Evolutionary conservation across 2,797 vertebrate species (phyloP).

Genomic region (Taeniopygia guttata): DNA sequence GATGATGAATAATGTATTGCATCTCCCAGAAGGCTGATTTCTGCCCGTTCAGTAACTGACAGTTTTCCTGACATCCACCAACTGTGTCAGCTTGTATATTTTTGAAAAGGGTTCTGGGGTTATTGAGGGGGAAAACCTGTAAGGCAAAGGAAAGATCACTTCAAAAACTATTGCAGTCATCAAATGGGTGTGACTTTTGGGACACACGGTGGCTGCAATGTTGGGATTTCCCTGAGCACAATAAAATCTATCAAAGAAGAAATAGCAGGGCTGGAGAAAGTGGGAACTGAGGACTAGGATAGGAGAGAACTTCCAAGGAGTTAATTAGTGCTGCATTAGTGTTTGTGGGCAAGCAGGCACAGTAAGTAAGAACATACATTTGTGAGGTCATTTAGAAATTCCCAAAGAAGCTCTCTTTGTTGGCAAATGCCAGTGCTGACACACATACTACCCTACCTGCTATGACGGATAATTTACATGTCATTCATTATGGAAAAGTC

Average conservation of each 20-base stretch:
- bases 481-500: not conserved
- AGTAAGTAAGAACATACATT: not conserved
- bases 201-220: rapidly evolving
- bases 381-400: not conserved
- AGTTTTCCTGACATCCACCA: constrained; percentile 3
- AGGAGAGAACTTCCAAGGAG: not conserved
- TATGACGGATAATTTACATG: not conserved
- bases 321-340: rapidly evolving
- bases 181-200: not conserved
- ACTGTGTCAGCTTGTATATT: not conserved
- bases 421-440: not conserved
- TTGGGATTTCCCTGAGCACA: not conserved
- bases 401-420: not conserved
- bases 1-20: constrained; percentile 51
- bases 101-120: not conserved
- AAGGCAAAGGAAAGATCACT: rapidly evolving
- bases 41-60: not conserved
- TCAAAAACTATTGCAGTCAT: not conserved
- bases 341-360: not conserved
- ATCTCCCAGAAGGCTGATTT: constrained; percentile 33
- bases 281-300: not conserved
- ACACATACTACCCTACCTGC: not conserved
- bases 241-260: not conserved
- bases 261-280: not conserved
- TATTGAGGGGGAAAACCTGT: not conserved